These are phyloP conservation scores for Echinops telfairi DNA, from an alignment of 2,113 vertebrate species.

Conservation along the genomic window DNA sequence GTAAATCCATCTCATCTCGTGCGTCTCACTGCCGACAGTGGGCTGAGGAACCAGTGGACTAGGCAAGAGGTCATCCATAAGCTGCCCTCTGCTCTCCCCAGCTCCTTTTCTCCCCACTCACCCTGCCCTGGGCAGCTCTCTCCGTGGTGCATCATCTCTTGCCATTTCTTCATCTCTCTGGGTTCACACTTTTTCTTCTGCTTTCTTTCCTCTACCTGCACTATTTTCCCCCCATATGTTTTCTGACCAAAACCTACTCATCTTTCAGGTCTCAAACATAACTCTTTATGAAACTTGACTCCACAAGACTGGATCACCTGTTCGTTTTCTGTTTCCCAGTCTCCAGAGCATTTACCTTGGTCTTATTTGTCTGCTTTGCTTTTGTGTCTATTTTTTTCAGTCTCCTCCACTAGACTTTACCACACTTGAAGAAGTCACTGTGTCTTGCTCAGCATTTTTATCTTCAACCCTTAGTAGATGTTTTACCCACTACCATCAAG, in stretches of 20 bases:
- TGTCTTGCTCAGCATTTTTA: too few relatives aligned
- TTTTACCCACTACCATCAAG: too few relatives aligned
- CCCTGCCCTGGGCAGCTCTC: background rate
- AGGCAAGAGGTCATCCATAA: background rate
- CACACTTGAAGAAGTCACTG: too few relatives aligned
- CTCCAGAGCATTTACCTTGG: background rate
- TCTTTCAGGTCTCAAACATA: background rate
- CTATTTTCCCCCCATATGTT: background rate
- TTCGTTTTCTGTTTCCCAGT: conserved; percentile 39
- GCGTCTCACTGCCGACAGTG: background rate
- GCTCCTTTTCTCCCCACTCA: background rate
- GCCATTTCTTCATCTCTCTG: background rate
- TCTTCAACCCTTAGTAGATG: too few relatives aligned
- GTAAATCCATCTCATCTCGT: background rate
- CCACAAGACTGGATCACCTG: background rate
- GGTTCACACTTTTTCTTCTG: background rate
- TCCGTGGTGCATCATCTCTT: background rate
- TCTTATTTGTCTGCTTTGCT: too few relatives aligned
- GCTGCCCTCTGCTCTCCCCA: background rate
- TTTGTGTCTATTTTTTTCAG: too few relatives aligned
- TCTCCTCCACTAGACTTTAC: too few relatives aligned
- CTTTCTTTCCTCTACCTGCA: background rate
- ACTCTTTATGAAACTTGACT: background rate
- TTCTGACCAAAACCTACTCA: background rate
- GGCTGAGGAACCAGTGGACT: background rate